These are phyloP conservation scores for Xerus inauris DNA, from an alignment of 2,113 vertebrate genomes.

Conservation along the genomic window DNA sequence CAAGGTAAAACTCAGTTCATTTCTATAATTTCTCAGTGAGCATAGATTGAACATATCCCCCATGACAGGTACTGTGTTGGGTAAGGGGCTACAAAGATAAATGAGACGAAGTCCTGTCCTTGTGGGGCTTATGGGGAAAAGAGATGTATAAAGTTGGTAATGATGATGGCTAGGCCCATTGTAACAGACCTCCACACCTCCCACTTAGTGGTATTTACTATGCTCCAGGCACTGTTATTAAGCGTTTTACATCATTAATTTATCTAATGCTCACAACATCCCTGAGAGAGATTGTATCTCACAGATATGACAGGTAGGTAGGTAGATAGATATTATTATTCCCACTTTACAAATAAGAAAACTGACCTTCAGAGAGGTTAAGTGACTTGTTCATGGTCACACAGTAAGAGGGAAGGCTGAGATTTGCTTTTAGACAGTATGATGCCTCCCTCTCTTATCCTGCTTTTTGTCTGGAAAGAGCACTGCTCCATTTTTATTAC, in stretches of 20 bases:
- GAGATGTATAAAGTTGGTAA: background rate
- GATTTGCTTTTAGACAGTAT: background rate
- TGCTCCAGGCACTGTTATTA: background rate
- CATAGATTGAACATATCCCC: fast-evolving
- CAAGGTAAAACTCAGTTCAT: conserved; percentile 15
- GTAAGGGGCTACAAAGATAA: background rate
- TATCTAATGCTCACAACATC: background rate
- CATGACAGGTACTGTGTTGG: background rate
- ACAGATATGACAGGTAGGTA: background rate
- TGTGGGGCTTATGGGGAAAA: background rate
- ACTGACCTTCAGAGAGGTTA: background rate
- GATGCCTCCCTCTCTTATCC: background rate
- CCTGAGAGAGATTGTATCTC: background rate
- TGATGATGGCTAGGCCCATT: background rate
- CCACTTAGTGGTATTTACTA: no score
- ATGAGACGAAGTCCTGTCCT: background rate
- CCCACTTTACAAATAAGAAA: background rate
- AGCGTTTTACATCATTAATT: background rate
- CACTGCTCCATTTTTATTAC: no score
- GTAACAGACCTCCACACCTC: background rate
- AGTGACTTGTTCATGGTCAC: background rate
- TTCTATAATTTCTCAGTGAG: background rate
- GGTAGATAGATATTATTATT: background rate
- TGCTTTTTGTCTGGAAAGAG: no score
- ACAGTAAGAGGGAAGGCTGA: background rate